Percentiles rank a stretch among this genome's conserved stretches.
phyloP scores from a whole-genome alignment of 2,113 vertebrate genomes.

The Trogon melanurus region DNA sequence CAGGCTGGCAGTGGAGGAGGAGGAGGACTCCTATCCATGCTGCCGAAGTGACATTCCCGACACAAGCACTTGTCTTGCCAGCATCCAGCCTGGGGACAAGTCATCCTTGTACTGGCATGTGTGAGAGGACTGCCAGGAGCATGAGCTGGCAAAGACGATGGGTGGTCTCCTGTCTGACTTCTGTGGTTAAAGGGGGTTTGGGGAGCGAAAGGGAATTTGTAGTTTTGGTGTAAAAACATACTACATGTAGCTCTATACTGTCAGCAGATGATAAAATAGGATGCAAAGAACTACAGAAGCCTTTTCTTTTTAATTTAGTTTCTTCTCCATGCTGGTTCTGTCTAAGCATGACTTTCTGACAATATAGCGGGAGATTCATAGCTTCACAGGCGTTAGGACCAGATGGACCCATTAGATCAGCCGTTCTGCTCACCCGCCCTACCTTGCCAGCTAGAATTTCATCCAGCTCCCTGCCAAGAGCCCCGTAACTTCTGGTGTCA shows the following conservation, averaged over 20 bases:
- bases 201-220: neutral
- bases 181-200: neutral
- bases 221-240: neutral
- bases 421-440: neutral
- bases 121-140: neutral
- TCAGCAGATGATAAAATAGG: neutral
- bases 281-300: neutral
- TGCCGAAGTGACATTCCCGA: neutral
- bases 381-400: neutral
- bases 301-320: neutral
- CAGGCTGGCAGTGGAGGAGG: neutral
- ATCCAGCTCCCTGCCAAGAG: neutral
- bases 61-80: neutral
- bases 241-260: neutral
- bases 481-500: neutral
- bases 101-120: neutral
- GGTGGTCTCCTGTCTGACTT: neutral
- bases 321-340: neutral
- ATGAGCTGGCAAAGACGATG: neutral
- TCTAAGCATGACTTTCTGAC: neutral
- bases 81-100: neutral
- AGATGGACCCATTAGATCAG: slow-evolving; percentile 46
- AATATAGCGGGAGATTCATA: neutral
- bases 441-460: neutral
- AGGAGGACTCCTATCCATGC: neutral